Base-by-base conservation (phyloP, 2,797 vertebrate species). In the Chloroceryle inda region DNA sequence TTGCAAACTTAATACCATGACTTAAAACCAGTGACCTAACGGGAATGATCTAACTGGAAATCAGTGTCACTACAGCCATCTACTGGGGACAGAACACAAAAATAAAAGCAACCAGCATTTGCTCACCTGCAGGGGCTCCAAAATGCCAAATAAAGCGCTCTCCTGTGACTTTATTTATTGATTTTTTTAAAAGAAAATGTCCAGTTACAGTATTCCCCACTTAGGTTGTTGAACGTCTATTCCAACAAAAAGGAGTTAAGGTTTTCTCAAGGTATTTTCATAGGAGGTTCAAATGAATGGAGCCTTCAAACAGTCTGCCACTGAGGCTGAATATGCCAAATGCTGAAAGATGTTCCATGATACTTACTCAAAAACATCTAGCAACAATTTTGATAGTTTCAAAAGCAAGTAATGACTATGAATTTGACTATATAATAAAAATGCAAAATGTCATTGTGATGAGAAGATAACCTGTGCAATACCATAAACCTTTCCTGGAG, bases 31-130 rank as follows among this genome's bases (percentile, higher is more conserved):
- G 56, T 7, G 11, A 67, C 35, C n/a, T 47, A 59, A 53, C 35
- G 6, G 55, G 55, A 58, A 59, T 17, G 58, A 59, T 35, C 23
- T 18, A 18, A 59, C 33, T 61, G 44, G 40, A 74, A 77, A 82
- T 44, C 22, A 79, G 47, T 27, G 62, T 52, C 77, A 64, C 87
- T 95, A 79, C 85, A 89, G 92, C 94, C 95, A 92, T 66, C 96
- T 97, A 35, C 96, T 89, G 96, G 96, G 68, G 52, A 85, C 50
- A 81, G 20, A 87, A 56, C 5, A 59, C 27, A 87, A 85, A 56
- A 83, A 4, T 0, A 62, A n/a, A 69, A 83, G 44, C 23, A 67
- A 35, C 4, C n/a, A 68, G 27, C 44, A 53, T 35, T 24, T 27
- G 35, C 3, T 11, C 37, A 75, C 18, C 58, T 66, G 13, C 22